Conservation (phyloP, 2,113 vertebrate species). For the Chaenocephalus aceratus region DNA sequence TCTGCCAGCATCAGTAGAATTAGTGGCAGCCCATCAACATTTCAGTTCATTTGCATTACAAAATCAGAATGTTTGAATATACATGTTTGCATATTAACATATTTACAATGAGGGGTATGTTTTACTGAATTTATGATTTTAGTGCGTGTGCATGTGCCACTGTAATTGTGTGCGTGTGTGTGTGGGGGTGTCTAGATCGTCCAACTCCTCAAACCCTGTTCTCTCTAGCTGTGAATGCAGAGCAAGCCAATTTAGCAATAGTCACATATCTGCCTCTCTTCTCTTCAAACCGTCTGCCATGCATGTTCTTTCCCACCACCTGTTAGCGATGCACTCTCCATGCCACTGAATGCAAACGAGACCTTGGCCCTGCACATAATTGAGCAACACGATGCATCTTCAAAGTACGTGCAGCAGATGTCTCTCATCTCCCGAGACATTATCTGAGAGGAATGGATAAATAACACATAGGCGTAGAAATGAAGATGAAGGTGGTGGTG, state of each 20-base stretch:
- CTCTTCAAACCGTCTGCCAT: slow-evolving; percentile 68
- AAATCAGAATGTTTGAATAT: slow-evolving; percentile 57
- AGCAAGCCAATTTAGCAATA: slow-evolving; percentile 62
- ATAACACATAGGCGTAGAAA: slow-evolving; percentile 79
- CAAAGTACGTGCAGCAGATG: slow-evolving; percentile 83
- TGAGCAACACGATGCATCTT: slow-evolving; percentile 78
- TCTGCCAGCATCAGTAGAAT: slow-evolving; percentile 57
- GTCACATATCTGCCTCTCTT: slow-evolving; percentile 64
- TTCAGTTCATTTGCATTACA: slow-evolving; percentile 57
- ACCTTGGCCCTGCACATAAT: slow-evolving; percentile 77
- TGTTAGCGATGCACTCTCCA: slow-evolving; percentile 79
- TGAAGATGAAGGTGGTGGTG: slow-evolving; percentile 71
- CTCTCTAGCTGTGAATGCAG: slow-evolving; percentile 43
- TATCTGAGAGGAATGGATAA: slow-evolving; percentile 84
- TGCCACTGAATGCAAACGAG: slow-evolving; percentile 79
- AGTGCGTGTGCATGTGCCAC: neutral
- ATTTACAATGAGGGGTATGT: slow-evolving; percentile 32
- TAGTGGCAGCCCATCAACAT: slow-evolving; percentile 48
- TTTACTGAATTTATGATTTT: slow-evolving; percentile 41
- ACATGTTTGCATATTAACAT: slow-evolving; percentile 58
- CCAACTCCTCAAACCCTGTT: slow-evolving; percentile 36
- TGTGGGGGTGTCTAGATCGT: slow-evolving; percentile 9
- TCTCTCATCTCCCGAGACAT: slow-evolving; percentile 79
- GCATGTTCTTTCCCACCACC: slow-evolving; percentile 75
- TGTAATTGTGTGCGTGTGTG: slow-evolving; percentile 5